These are phyloP conservation scores for Neodiprion virginianus DNA, from an alignment of 1,140 invertebrate genomes.

Conservation along the genomic window DNA sequence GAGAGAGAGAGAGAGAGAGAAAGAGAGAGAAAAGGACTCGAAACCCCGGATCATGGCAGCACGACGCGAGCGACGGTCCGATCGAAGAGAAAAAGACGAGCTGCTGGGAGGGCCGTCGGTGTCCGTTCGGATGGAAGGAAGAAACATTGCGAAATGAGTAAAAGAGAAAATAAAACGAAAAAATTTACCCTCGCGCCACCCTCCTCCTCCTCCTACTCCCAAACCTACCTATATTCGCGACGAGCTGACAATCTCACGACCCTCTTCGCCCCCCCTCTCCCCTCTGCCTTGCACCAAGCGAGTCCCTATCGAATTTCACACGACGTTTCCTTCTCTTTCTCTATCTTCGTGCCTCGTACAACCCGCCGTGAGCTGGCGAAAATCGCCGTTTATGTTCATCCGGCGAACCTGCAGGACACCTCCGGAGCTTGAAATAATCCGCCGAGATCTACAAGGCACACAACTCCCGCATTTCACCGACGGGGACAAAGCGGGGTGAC, in stretches of 20 bases:
- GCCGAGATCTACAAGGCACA: conserved; percentile 45
- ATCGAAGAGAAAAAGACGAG: not conserved
- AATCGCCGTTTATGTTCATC: conserved; percentile 40
- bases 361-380: not conserved
- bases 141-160: too few relatives aligned
- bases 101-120: too few relatives aligned
- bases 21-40: not conserved
- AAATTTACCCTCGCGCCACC: too few relatives aligned
- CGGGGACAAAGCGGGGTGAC: not conserved
- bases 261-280: too few relatives aligned
- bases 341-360: too few relatives aligned
- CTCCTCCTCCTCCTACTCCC: too few relatives aligned
- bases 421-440: conserved; percentile 34
- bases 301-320: not conserved
- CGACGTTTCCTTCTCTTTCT: not conserved
- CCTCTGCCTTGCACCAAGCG: too few relatives aligned
- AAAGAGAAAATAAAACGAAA: too few relatives aligned
- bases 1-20: too few relatives aligned
- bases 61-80: not conserved
- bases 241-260: too few relatives aligned
- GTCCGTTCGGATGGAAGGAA: too few relatives aligned
- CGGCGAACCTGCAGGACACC: not conserved
- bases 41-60: not conserved
- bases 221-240: too few relatives aligned
- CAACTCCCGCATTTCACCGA: conserved; percentile 6